A percentile compares a stretch with the other conserved stretches of the same genome.
Evolutionary conservation across 2,888 invertebrate species (phyloP).

Genomic region (Tipula lateralis): DNA sequence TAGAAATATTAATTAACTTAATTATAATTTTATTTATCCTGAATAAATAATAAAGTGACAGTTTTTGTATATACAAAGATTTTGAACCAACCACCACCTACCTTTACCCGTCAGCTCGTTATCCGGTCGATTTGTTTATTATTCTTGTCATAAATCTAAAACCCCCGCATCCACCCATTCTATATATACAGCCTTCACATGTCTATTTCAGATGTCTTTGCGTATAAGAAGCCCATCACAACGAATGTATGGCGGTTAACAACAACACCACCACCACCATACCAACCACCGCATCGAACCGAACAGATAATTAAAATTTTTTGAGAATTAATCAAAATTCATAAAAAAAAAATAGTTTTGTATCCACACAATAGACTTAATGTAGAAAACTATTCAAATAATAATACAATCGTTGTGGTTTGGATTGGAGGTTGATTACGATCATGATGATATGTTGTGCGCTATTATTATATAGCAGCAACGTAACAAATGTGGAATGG

Average conservation of each 20-base stretch:
- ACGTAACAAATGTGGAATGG: neutral
- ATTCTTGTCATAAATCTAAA: neutral
- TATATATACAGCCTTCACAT: no score
- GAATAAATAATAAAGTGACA: conserved; percentile 15
- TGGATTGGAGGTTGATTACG: conserved; percentile 19
- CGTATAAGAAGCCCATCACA: neutral
- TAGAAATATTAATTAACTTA: neutral
- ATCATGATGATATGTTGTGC: conserved; percentile 19
- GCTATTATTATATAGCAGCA: neutral
- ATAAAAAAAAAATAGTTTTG: neutral
- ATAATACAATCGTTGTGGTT: neutral
- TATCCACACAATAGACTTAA: neutral
- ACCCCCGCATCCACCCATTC: neutral
- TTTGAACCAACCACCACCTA: neutral
- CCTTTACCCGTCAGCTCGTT: neutral
- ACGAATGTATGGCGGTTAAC: no score
- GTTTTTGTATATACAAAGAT: neutral
- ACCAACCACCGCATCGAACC: neutral
- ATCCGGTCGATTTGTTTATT: neutral
- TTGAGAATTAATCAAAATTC: neutral
- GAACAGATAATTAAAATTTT: neutral
- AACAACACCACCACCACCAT: neutral
- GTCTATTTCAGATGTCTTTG: neutral
- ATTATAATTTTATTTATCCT: neutral
- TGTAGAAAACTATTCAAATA: neutral